Percentiles rank a stretch among this genome's conserved stretches.
These are phyloP conservation scores for Heliconius hewitsoni DNA, from an alignment of 1,140 invertebrate species.

Conservation along the genomic window DNA sequence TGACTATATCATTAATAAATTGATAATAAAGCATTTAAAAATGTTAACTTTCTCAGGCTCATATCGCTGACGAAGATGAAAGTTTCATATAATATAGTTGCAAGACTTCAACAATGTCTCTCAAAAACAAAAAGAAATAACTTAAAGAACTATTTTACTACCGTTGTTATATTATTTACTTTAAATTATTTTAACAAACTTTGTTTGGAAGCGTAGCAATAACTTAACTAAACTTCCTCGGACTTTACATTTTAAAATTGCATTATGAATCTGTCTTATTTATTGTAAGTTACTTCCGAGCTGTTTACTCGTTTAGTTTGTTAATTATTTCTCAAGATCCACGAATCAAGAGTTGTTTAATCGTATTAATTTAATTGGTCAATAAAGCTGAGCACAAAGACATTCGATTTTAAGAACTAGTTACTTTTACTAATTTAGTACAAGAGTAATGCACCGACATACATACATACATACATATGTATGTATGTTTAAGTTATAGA, in stretches of 20 bases:
- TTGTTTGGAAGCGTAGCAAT: not conserved
- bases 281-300: constrained; percentile 11
- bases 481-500: no score
- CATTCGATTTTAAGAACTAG: not conserved
- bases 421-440: not conserved
- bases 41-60: no score
- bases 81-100: no score
- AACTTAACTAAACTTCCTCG: not conserved
- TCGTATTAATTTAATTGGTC: constrained; percentile 8
- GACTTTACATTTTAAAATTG: not conserved
- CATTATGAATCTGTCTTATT: constrained; percentile 7
- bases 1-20: no score
- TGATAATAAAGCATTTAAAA: no score
- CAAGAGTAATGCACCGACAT: not conserved
- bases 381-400: not conserved
- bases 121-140: not conserved
- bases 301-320: constrained; percentile 3
- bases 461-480: no score
- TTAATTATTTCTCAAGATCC: constrained; percentile 7
- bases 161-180: not conserved
- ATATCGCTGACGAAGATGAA: no score
- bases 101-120: no score
- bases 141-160: not conserved
- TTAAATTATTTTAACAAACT: not conserved
- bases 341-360: constrained; percentile 10